phyloP scores from a whole-genome alignment of 2,888 invertebrate genomes.

The Clunio marinus region DNA sequence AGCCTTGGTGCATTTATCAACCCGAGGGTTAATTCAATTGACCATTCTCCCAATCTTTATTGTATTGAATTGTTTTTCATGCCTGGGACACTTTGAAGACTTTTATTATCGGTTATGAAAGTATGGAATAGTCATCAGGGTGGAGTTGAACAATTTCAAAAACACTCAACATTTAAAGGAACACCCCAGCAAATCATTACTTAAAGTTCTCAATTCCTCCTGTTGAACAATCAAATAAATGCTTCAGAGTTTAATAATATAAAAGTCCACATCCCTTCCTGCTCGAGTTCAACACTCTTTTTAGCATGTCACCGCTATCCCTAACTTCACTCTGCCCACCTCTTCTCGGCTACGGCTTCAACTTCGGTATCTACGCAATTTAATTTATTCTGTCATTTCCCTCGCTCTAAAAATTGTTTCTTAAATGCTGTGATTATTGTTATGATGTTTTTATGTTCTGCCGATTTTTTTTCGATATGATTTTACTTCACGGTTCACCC shows the following conservation, averaged over 20 bases:
- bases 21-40: no score
- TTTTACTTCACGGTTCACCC: not conserved
- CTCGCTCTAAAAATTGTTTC: slow-evolving; percentile 13
- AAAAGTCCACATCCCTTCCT: not conserved
- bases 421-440: slow-evolving; percentile 24
- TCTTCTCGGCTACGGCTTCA: not conserved
- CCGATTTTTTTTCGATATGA: not conserved
- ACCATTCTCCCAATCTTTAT: no score
- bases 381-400: slow-evolving; percentile 24
- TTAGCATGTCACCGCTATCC: no score
- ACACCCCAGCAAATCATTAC: not conserved
- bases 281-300: no score
- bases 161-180: slow-evolving; percentile 1
- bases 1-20: no score
- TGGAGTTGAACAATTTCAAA: not conserved
- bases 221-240: not conserved
- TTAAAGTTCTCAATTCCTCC: not conserved
- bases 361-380: not conserved
- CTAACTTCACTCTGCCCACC: not conserved
- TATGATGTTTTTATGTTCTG: slow-evolving; percentile 15
- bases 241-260: not conserved
- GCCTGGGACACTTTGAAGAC: no score
- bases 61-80: no score
- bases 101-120: no score
- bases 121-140: no score